Evolutionary conservation across 2,113 vertebrate genomes (phyloP), one percentile per base, ranked within the genome.

Genomic region (Uria aalge): DNA sequence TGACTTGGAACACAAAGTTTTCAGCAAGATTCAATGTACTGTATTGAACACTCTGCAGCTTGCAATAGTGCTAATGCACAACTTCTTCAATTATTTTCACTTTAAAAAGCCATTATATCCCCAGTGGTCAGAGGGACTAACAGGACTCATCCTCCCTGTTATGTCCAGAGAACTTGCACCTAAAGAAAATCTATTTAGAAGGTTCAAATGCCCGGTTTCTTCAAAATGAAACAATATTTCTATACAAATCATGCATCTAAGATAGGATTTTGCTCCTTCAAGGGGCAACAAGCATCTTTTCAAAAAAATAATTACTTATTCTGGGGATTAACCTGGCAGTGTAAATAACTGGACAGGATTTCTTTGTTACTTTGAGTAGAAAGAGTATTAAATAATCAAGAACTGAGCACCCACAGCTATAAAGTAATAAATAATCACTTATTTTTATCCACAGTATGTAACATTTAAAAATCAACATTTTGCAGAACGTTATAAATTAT

Each of bases 401-500:
- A 87, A 20, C 29, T 69, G 59, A 73, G 55, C 50, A 77, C 15
- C 14, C 40, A 71, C 29, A 74, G 55, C 40, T 84, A 89, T 47
- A 74, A 86, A 62, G 24, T 66, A 94, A 93, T 79, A 93, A 92
- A 92, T 72, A 88, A 59, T 59, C 23, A 26, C 17, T 79, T 87
- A 62, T 85, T 94, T 94, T 94, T 90, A 80, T 43, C 62, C 55
- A 50, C 27, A 83, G 40, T 32, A 84, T 48, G 27, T 75, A 95
- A 64, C 76, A 76, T 92, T 94, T 84, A 45, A 94, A 93, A 95
- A 79, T 67, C 72, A 80, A 24, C 53, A 34, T 85, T 85, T 90
- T 76, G 34, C 59, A 73, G 41, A 15, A 29, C 48, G 47, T 85
- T 92, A 64, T 40, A 68, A 85, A 83, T 72, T 85, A 68, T 29